These are phyloP conservation scores for Augiades crinisus DNA, from an alignment of 2,888 invertebrate genomes.

Conservation along the genomic window DNA sequence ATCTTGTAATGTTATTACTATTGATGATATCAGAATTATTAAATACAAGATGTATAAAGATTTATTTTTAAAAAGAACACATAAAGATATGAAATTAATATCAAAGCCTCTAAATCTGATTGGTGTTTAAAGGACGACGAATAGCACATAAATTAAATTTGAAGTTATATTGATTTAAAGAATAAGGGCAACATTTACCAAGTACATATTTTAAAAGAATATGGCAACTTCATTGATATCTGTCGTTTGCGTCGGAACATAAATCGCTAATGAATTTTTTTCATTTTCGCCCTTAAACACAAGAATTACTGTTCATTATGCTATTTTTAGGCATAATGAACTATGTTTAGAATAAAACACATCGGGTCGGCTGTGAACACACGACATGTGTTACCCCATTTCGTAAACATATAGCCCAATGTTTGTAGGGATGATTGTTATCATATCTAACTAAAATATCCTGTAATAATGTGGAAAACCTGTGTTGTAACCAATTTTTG, in stretches of 20 bases:
- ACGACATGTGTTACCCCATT: slow-evolving; percentile 32
- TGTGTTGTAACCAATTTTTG: slow-evolving; percentile 39
- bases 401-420: slow-evolving; percentile 42
- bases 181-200: too few species aligned
- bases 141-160: too few species aligned
- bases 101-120: too few species aligned
- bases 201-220: too few species aligned
- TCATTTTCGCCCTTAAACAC: slow-evolving; percentile 19
- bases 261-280: slow-evolving; percentile 20
- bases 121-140: too few species aligned
- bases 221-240: slow-evolving; percentile 7
- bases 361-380: slow-evolving; percentile 18
- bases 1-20: too few species aligned
- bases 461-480: slow-evolving; percentile 60
- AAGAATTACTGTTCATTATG: slow-evolving; percentile 30
- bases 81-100: too few species aligned
- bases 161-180: too few species aligned
- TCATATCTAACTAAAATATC: slow-evolving; percentile 52
- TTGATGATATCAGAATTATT: too few species aligned
- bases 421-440: slow-evolving; percentile 62
- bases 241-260: slow-evolving; percentile 26
- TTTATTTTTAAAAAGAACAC: too few species aligned
- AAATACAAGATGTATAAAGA: too few species aligned
- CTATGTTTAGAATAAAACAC: slow-evolving; percentile 32
- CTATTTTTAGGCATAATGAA: slow-evolving; percentile 25